These are phyloP conservation scores for Nyctibius grandis DNA, from an alignment of 2,797 vertebrate species.

Conservation along the genomic window DNA sequence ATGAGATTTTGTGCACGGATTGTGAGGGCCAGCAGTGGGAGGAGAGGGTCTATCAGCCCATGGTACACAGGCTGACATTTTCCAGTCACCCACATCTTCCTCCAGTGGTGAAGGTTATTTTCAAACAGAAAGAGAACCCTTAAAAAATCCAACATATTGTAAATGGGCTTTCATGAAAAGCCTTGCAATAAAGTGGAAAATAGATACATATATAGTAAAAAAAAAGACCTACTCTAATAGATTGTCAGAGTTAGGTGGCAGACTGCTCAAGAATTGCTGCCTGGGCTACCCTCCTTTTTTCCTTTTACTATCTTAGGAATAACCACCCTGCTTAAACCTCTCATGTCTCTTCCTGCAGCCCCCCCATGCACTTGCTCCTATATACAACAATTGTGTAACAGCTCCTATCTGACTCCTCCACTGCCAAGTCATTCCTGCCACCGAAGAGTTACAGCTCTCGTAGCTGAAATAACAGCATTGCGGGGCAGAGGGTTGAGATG, in stretches of 20 bases:
- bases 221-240: not conserved
- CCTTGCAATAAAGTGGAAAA: not conserved
- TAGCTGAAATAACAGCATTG: not conserved
- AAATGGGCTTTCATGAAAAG: not conserved
- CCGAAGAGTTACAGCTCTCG: not conserved
- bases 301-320: not conserved
- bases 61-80: not conserved
- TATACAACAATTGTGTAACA: not conserved
- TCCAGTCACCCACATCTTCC: not conserved
- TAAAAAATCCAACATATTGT: not conserved
- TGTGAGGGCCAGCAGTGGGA: conserved; percentile 1
- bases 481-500: not conserved
- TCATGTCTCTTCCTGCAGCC: not conserved
- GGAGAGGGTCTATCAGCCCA: not conserved
- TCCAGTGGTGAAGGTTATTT: not conserved
- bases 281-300: not conserved
- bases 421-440: not conserved
- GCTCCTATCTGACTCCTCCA: not conserved
- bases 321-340: not conserved
- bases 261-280: not conserved
- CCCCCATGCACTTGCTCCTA: not conserved
- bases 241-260: not conserved
- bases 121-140: not conserved
- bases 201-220: not conserved
- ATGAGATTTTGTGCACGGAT: not conserved